Conservation (phyloP, 2,888 invertebrate genomes). For the Ypsolopha sequella region DNA sequence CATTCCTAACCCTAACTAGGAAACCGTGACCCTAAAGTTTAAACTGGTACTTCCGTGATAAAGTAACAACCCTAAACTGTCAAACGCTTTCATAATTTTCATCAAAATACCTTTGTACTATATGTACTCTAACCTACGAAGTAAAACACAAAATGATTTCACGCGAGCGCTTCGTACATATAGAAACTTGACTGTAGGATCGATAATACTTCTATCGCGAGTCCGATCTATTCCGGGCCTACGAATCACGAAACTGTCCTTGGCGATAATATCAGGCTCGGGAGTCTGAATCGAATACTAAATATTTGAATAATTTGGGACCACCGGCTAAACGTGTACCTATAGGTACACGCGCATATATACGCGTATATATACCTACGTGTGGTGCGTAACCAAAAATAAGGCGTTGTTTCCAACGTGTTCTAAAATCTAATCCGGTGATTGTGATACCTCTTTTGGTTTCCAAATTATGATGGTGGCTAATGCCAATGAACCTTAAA, state of each 20-base stretch:
- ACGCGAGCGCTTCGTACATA: not conserved
- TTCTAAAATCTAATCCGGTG: no score
- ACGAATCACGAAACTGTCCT: slow-evolving; percentile 61
- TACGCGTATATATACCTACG: not conserved
- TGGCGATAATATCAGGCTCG: slow-evolving; percentile 44
- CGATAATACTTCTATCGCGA: slow-evolving; percentile 27
- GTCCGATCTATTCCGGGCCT: slow-evolving; percentile 54
- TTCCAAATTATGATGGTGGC: no score
- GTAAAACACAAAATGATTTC: slow-evolving; percentile 1
- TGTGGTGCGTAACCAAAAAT: no score
- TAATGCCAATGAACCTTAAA: no score
- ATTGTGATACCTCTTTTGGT: no score
- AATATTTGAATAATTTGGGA: slow-evolving; percentile 42
- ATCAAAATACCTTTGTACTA: not conserved
- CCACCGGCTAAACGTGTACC: slow-evolving; percentile 28
- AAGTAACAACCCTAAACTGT: no score
- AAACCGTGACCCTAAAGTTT: no score
- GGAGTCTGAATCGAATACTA: slow-evolving; percentile 48
- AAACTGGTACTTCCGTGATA: no score
- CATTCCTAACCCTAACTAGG: no score
- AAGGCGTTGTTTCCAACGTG: no score
- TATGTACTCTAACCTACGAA: not conserved
- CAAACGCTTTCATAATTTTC: not conserved
- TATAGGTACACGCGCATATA: not conserved
- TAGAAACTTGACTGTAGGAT: slow-evolving; percentile 1